Evolutionary conservation across 2,888 invertebrate species (phyloP).

Genomic region (Gymnosoma rotundatum): DNA sequence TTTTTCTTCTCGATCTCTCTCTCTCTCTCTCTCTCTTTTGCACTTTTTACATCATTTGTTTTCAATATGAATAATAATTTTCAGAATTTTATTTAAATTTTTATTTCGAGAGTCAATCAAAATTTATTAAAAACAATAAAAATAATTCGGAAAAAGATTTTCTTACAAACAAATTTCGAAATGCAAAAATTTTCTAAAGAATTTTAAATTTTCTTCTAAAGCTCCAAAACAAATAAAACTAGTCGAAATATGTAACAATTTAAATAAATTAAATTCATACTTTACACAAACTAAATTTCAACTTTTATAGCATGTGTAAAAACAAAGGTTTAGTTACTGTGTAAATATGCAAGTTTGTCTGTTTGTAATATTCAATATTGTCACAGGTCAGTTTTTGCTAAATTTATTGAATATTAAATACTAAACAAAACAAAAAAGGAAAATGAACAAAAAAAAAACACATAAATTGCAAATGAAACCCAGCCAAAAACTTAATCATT

Average conservation of each 20-base stretch:
- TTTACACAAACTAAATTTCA: conserved; percentile 9
- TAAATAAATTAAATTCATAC: not conserved
- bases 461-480: conserved; percentile 24
- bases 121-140: no score
- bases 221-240: no score
- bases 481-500: conserved; percentile 61
- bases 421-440: not conserved
- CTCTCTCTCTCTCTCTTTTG: no score
- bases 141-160: no score
- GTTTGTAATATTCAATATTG: conserved; percentile 17
- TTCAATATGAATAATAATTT: no score
- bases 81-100: no score
- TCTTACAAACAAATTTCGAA: not conserved
- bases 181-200: not conserved
- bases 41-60: no score
- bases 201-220: not conserved
- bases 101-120: no score
- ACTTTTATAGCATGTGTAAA: conserved; percentile 1
- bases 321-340: not conserved
- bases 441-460: not conserved
- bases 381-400: conserved; percentile 32
- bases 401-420: conserved; percentile 35
- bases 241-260: no score
- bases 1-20: no score
- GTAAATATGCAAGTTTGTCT: conserved; percentile 7